These are phyloP conservation scores for Gephyroberyx darwinii DNA, from an alignment of 2,797 vertebrate species.

Conservation along the genomic window DNA sequence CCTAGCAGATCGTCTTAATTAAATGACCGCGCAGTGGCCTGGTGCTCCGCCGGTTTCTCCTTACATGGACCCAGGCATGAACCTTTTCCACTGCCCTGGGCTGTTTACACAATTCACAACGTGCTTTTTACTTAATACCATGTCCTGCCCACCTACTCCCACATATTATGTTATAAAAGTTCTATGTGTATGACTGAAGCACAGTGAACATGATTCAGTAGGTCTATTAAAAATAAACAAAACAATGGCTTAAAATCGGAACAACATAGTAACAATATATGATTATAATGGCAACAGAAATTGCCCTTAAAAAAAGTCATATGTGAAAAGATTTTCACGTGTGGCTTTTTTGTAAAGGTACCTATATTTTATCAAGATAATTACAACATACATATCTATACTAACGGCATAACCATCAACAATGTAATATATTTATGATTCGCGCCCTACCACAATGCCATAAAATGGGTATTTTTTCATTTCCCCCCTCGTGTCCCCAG, in stretches of 20 bases:
- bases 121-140: constrained; percentile 79
- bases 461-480: too few species aligned
- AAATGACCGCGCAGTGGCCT: constrained; percentile 80
- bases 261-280: too few species aligned
- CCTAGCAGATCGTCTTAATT: constrained; percentile 79
- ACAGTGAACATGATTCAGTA: background rate
- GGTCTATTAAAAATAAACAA: constrained; percentile 7
- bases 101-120: constrained; percentile 84
- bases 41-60: constrained; percentile 73
- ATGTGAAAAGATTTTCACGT: too few species aligned
- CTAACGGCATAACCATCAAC: too few species aligned
- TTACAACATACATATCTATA: too few species aligned
- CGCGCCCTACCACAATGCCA: too few species aligned
- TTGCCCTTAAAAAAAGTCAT: background rate
- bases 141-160: constrained; percentile 73
- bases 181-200: constrained; percentile 13
- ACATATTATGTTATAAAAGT: constrained; percentile 48
- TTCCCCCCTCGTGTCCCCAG: too few species aligned
- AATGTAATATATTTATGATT: too few species aligned
- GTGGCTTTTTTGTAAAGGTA: too few species aligned
- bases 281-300: background rate
- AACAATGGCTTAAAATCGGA: background rate
- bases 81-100: constrained; percentile 84
- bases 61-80: constrained; percentile 87
- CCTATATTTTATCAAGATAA: background rate